Percentiles rank a stretch among this genome's conserved stretches.
phyloP scores from a whole-genome alignment of 2,888 invertebrate genomes.

The Pristionchus maxplancki region DNA sequence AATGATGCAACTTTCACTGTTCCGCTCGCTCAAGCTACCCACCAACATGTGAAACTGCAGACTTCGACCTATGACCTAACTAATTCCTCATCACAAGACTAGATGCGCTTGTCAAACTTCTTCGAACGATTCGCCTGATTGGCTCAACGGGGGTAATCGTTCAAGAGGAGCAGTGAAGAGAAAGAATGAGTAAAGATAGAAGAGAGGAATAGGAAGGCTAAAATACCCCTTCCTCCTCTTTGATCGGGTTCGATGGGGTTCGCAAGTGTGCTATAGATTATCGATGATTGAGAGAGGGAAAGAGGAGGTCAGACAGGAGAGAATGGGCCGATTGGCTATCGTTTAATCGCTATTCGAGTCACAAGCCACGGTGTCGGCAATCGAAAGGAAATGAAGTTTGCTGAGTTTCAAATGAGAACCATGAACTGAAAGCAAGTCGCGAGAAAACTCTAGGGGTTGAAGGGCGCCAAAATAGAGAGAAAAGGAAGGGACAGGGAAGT shows the following conservation, averaged over 20 bases:
- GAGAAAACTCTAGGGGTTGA: background rate
- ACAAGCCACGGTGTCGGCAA: background rate
- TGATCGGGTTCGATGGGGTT: conserved; percentile 1
- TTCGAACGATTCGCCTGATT: conserved; percentile 8
- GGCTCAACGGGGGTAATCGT: conserved; percentile 22
- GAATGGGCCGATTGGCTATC: background rate
- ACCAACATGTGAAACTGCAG: background rate
- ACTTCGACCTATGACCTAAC: background rate
- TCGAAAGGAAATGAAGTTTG: background rate
- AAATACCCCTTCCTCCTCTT: background rate
- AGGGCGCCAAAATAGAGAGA: background rate
- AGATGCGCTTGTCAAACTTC: background rate
- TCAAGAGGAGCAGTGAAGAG: conserved; percentile 20
- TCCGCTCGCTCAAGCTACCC: background rate
- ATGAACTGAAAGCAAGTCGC: background rate
- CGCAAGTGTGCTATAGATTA: background rate
- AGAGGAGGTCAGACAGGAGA: background rate
- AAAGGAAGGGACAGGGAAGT: background rate
- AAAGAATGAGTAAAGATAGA: conserved; percentile 38
- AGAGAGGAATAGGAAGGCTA: conserved; percentile 2
- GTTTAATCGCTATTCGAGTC: background rate
- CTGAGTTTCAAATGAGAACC: background rate
- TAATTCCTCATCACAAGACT: background rate
- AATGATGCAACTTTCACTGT: conserved; percentile 4
- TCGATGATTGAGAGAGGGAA: conserved; percentile 11